A percentile compares a stretch with the other conserved stretches of the same genome.
Conservation (phyloP, 2,888 invertebrate genomes). For the Branchellion lobata region DNA sequence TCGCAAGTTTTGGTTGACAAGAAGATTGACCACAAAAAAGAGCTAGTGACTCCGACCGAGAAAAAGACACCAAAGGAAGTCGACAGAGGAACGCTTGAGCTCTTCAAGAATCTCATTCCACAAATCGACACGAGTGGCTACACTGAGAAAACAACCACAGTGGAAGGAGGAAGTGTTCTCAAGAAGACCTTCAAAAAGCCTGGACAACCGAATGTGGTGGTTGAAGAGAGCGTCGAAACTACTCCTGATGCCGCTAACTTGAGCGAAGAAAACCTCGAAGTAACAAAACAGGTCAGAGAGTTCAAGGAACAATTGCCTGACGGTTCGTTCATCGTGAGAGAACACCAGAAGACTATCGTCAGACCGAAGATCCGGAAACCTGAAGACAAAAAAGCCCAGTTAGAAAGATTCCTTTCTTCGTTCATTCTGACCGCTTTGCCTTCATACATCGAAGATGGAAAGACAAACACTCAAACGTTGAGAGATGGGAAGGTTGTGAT, state of each 20-base stretch:
- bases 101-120: neutral
- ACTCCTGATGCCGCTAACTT: neutral
- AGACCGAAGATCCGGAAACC: neutral
- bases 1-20: neutral
- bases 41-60: too few relatives aligned
- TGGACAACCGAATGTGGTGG: slow-evolving; percentile 5
- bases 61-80: neutral
- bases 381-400: slow-evolving; percentile 4
- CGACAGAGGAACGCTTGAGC: neutral
- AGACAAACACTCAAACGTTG: neutral
- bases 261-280: slow-evolving; percentile 4
- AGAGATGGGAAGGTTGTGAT: slow-evolving; percentile 14
- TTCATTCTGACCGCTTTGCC: slow-evolving; percentile 27
- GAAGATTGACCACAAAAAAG: too few relatives aligned
- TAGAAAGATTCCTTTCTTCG: neutral
- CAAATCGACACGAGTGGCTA: neutral
- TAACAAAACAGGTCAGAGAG: neutral
- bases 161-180: slow-evolving; percentile 6
- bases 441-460: slow-evolving; percentile 15
- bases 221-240: neutral
- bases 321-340: neutral
- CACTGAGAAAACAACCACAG: neutral
- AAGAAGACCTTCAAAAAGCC: neutral
- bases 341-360: neutral
- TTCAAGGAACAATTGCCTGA: slow-evolving; percentile 7